Evolutionary conservation across 2,797 vertebrate species (phyloP), one percentile per base, ranked within the genome.

Genomic region (Xerus rutilus): DNA sequence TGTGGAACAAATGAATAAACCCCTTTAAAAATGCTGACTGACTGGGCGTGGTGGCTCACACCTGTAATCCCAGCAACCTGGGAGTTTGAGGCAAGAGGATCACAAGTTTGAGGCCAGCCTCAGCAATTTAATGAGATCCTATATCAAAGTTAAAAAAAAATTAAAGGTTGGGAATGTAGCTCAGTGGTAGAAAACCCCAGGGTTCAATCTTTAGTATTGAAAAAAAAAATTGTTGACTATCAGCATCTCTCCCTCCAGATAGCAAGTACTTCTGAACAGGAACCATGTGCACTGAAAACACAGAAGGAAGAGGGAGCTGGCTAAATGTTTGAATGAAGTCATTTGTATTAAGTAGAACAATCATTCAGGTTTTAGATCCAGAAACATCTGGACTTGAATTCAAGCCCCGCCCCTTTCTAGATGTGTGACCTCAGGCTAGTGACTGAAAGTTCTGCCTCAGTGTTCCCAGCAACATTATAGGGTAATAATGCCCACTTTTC

Each of bases 251-350:
- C 11, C n/a, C 52, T 59, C 7, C 28, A 77, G 64, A 69, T 1
- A 10, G 7, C 49, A 25, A 87, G 70, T 21, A 10, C 21, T 9
- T 64, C 30, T 9, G 2, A 23, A 54, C 2, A 3, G 5, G 11
- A 59, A 17, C 20, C 0, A 5, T 0, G 7, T 17, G 9, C 20
- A 20, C 62, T 10, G 30, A 70, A 32, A 52, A n/a, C 9, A 1
- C 0, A 57, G 5, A 21, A 8, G 30, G 64, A 76, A 30, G 32
- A 32, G 3, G 9, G n/a, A 30, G 32, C 0, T 86, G n/a, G 23
- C 49, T 3, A 74, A 84, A 15, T 43, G 57, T n/a, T 0, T 57
- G 45, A 35, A 43, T 30, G 45, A 49, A 32, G 45, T 23, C 70
- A 21, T 0, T 9, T 23, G 21, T 43, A 3, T 28, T 18, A 59